Conservation (phyloP, 1,140 invertebrate genomes). For the Drosophila sturtevanti region DNA sequence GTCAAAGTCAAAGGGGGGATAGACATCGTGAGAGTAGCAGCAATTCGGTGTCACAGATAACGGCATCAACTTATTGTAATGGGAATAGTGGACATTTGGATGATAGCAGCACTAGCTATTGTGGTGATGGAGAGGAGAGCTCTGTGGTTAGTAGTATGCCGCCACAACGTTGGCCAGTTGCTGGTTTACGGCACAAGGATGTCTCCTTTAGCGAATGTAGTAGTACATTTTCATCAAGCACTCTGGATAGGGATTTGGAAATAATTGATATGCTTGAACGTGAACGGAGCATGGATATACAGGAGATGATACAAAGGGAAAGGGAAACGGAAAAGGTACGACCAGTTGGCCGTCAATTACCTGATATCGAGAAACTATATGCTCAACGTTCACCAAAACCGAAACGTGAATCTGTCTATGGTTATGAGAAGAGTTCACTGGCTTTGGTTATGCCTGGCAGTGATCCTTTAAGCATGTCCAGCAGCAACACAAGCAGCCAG, state of each 20-base stretch:
- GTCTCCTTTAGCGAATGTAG: slow-evolving; percentile 77
- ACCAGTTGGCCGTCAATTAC: slow-evolving; percentile 59
- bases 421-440: slow-evolving; percentile 36
- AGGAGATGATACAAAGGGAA: slow-evolving; percentile 76
- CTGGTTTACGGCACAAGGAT: slow-evolving; percentile 58
- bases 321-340: slow-evolving; percentile 63
- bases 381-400: slow-evolving; percentile 70
- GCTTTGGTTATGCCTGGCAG: slow-evolving; percentile 60
- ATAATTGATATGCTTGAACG: slow-evolving; percentile 80
- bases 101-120: slow-evolving; percentile 77
- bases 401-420: slow-evolving; percentile 39
- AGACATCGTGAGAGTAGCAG: slow-evolving; percentile 34
- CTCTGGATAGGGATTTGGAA: slow-evolving; percentile 76
- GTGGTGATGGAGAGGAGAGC: slow-evolving; percentile 76
- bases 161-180: slow-evolving; percentile 53
- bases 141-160: slow-evolving; percentile 78
- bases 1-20: no score
- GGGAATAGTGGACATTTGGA: slow-evolving; percentile 57
- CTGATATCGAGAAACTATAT: slow-evolving; percentile 77
- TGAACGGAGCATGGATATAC: slow-evolving; percentile 80
- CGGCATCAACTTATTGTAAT: slow-evolving; percentile 76
- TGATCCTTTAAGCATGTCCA: slow-evolving; percentile 64
- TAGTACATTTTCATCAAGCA: slow-evolving; percentile 76
- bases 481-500: slow-evolving; percentile 49
- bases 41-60: slow-evolving; percentile 71